These are phyloP conservation scores for Cololabis saira DNA, from an alignment of 2,113 vertebrate species.

Conservation along the genomic window DNA sequence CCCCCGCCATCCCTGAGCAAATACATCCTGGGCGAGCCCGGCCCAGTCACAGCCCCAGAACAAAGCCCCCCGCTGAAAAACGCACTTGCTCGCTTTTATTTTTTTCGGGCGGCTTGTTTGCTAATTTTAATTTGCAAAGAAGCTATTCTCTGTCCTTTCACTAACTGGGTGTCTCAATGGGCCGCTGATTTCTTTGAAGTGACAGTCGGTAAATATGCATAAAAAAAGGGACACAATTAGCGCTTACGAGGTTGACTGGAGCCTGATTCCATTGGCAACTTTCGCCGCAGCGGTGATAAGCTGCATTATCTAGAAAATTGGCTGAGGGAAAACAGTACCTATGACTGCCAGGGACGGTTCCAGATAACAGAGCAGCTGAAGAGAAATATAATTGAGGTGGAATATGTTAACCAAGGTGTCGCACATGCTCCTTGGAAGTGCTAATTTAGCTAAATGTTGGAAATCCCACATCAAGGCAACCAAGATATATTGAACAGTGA, in stretches of 20 bases:
- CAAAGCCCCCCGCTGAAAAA: constrained; percentile 88
- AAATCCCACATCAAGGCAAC: constrained; percentile 94
- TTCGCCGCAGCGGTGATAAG: constrained; percentile 99
- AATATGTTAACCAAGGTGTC: constrained; percentile 99
- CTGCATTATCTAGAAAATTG: constrained; percentile 99
- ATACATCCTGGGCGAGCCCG: constrained; percentile 61
- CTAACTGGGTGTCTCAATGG: constrained; percentile 96
- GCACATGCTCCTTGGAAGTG: constrained; percentile 94
- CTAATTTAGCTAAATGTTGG: constrained; percentile 97
- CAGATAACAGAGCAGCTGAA: constrained; percentile 99
- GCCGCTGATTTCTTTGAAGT: constrained; percentile 99
- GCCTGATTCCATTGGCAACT: constrained; percentile 99
- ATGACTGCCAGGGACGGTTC: constrained; percentile 99
- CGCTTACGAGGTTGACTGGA: constrained; percentile 94
- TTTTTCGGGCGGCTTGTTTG: constrained; percentile 98
- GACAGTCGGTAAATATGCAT: constrained; percentile 99
- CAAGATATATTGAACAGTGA: constrained; percentile 90
- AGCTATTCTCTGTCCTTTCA: constrained; percentile 87
- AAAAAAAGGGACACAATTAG: constrained; percentile 99
- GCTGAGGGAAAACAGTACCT: constrained; percentile 99
- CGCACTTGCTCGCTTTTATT: constrained; percentile 92
- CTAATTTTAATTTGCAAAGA: constrained; percentile 99
- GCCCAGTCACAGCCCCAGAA: constrained; percentile 74
- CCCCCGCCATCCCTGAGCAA: constrained; percentile 72
- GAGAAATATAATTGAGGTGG: constrained; percentile 99